Evolutionary conservation across 2,797 vertebrate species (phyloP), one percentile per base, ranked within the genome.

Genomic region (Nannoperca obscura): DNA sequence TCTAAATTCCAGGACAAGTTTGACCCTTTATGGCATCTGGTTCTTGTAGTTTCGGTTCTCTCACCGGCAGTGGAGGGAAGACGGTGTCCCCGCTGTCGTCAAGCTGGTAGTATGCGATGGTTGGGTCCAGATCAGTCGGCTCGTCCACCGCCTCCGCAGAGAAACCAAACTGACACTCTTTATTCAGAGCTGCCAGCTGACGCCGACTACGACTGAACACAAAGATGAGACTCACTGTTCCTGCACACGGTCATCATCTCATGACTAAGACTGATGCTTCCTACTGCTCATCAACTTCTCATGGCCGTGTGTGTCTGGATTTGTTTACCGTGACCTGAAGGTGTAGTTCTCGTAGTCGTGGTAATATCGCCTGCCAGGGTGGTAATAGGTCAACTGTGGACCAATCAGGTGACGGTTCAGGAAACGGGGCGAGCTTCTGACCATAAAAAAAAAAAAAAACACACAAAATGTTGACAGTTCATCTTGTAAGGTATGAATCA

Each of bases 161-260:
- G 64, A 96, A 97, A 17, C 95, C 93, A 32, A 95, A 97, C 82
- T 96, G 96, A 81, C 95, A 96, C 11, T 97, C 97, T 74, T 98
- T 98, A 78, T 93, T 96, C 49, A 96, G 84, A 22, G 93, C 92
- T 46, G 82, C 69, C 42, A 97, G 88, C 71, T 95, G 97, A 12
- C 96, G 94, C 0, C 96, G 95, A 81, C 95, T 95, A 14, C 94
- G 96, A 50, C 96, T 95, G 78, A 78, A 95, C 6, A 70, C 14
- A 34, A 14, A 12, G 42, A 40, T 42, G 4, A 5, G 14, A 7
- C 17, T 15, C 17, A 15, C 15, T 44, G 17, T 47, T 17, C 1
- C 42, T 44, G 42, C 17, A 44, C 14, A 4, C 42, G 6, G 14
- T 44, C 42, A 44, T 44, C 14, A 15, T n/a, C n/a, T n/a, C n/a